Conservation (phyloP, 1,140 invertebrate genomes). For the Spodoptera litura region DNA sequence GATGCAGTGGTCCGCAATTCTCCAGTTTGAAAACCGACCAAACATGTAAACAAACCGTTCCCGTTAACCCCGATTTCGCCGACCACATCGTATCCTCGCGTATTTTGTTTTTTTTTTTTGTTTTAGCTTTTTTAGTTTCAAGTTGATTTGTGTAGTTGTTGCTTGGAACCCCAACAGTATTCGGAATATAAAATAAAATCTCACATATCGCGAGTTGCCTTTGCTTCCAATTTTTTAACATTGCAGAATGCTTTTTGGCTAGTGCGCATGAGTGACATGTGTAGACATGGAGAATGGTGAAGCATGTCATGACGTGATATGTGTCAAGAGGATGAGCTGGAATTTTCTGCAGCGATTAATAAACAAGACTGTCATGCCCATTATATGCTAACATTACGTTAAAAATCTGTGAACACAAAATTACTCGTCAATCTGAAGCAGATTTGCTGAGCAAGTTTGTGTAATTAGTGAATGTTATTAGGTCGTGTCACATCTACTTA, state of each 20-base stretch:
- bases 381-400: no score
- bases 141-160: conserved; percentile 60
- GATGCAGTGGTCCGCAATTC: conserved; percentile 58
- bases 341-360: no score
- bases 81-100: conserved; percentile 55
- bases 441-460: conserved; percentile 16
- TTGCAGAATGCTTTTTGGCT: no score
- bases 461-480: conserved; percentile 56
- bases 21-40: conserved; percentile 62
- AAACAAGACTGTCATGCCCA: no score
- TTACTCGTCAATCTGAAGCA: background rate
- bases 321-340: no score
- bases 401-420: background rate
- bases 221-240: conserved; percentile 15
- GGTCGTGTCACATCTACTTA: conserved; percentile 49
- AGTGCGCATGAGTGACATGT: no score
- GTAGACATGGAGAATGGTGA: no score
- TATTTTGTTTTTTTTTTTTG: conserved; percentile 59
- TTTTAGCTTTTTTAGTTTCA: conserved; percentile 57
- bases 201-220: background rate
- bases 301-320: no score
- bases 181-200: conserved; percentile 39
- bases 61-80: conserved; percentile 68
- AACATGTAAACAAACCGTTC: conserved; percentile 74
- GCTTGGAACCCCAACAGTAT: conserved; percentile 34